Conservation (phyloP, 2,113 vertebrate species). For the Cyanocitta stelleri region DNA sequence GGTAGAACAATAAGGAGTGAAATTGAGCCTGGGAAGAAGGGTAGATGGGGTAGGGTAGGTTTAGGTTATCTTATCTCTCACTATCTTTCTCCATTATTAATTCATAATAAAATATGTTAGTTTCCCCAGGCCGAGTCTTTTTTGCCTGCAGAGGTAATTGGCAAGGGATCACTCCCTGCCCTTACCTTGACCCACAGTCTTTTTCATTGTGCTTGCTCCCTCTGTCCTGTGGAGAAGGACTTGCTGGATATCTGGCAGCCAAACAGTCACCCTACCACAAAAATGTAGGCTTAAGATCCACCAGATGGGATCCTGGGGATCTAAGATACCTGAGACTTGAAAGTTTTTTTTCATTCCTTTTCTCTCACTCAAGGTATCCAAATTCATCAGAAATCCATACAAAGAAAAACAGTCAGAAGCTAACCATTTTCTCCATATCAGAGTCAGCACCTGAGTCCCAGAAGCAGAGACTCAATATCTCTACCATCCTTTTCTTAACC, state of each 20-base stretch:
- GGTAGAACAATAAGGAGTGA: background rate
- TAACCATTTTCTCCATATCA: background rate
- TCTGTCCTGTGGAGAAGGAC: background rate
- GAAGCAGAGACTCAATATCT: background rate
- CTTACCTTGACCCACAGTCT: background rate
- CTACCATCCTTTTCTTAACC: background rate
- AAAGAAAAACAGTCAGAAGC: background rate
- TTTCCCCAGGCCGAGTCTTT: background rate
- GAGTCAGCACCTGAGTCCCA: fast-evolving
- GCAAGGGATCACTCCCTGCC: background rate
- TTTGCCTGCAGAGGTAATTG: background rate
- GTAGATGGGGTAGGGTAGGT: fast-evolving
- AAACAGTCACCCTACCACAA: background rate
- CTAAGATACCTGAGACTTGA: background rate
- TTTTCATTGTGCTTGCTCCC: background rate
- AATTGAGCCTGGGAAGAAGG: fast-evolving
- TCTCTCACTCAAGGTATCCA: background rate
- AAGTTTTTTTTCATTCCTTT: background rate
- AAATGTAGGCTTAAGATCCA: background rate
- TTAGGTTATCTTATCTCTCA: background rate
- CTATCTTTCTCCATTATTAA: background rate
- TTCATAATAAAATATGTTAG: background rate
- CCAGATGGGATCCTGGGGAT: background rate
- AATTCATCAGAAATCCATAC: background rate
- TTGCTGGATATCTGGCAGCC: background rate